phyloP scores from a whole-genome alignment of 2,797 vertebrate species.

The Alosa sapidissima region DNA sequence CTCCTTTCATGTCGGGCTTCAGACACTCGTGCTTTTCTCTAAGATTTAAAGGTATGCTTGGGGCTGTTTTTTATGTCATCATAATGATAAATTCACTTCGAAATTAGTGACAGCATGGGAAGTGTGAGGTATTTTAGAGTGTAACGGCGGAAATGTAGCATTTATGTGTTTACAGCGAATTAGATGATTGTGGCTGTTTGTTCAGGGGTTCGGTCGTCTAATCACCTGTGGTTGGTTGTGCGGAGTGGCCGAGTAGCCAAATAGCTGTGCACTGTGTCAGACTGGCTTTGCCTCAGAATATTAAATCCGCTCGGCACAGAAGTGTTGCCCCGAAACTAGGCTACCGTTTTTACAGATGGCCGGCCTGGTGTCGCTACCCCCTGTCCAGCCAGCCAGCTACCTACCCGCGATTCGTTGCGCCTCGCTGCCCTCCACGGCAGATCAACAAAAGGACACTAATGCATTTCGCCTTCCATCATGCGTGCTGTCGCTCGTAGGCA shows the following conservation, averaged over 20 bases:
- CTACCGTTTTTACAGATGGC: constrained; percentile 42
- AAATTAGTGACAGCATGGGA: not conserved
- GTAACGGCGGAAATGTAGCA: not conserved
- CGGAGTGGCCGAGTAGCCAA: not conserved
- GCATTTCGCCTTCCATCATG: constrained; percentile 24
- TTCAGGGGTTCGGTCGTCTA: not conserved
- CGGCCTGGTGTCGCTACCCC: not conserved
- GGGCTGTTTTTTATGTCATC: not conserved
- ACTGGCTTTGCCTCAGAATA: not conserved
- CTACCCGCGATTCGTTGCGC: not conserved
- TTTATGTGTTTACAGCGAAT: not conserved
- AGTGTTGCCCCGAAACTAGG: constrained; percentile 36
- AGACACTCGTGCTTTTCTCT: not conserved
- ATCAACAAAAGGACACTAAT: constrained; percentile 33
- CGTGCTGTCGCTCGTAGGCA: constrained; percentile 7
- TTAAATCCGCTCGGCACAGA: constrained; percentile 31
- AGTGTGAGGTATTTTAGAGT: not conserved
- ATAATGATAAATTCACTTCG: not conserved
- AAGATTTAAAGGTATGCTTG: not conserved
- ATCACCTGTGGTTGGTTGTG: constrained; percentile 40
- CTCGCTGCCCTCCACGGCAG: not conserved
- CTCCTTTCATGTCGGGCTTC: constrained; percentile 13
- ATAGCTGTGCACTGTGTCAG: not conserved
- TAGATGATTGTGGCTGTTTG: not conserved
- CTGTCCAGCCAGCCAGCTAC: not conserved